Conservation (phyloP, 2,113 vertebrate genomes). For the Shinisaurus crocodilurus region DNA sequence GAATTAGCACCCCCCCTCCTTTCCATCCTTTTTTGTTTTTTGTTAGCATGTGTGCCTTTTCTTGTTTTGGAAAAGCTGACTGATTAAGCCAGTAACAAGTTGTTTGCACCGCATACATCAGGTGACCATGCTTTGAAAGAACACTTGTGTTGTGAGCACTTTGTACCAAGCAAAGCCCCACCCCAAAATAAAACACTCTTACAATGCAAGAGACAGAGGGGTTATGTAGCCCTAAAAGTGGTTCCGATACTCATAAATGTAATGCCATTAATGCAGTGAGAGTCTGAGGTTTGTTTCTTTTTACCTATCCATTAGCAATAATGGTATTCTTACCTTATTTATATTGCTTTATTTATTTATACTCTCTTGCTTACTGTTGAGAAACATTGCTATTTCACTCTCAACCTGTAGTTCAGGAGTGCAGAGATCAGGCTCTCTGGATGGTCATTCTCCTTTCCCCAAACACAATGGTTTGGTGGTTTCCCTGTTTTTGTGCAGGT, state of each 20-base stretch:
- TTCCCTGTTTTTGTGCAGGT: too few species aligned
- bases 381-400: neutral
- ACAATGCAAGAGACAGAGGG: neutral
- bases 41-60: neutral
- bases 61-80: neutral
- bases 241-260: neutral
- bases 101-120: slow-evolving; percentile 35
- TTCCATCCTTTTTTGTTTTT: neutral
- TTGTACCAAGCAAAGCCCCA: slow-evolving; percentile 18
- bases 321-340: neutral
- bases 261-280: neutral
- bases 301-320: neutral
- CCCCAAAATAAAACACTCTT: neutral
- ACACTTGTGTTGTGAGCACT: neutral
- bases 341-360: neutral
- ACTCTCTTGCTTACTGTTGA: neutral
- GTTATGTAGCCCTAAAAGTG: neutral
- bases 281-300: neutral
- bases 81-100: neutral
- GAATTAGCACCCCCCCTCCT: neutral
- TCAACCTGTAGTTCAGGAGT: neutral
- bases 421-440: too few species aligned
- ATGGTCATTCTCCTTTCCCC: too few species aligned
- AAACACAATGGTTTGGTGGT: too few species aligned
- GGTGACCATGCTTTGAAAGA: neutral